Base-by-base conservation (phyloP, 2,113 vertebrate genomes). In the Leucoraja erinaceus region DNA sequence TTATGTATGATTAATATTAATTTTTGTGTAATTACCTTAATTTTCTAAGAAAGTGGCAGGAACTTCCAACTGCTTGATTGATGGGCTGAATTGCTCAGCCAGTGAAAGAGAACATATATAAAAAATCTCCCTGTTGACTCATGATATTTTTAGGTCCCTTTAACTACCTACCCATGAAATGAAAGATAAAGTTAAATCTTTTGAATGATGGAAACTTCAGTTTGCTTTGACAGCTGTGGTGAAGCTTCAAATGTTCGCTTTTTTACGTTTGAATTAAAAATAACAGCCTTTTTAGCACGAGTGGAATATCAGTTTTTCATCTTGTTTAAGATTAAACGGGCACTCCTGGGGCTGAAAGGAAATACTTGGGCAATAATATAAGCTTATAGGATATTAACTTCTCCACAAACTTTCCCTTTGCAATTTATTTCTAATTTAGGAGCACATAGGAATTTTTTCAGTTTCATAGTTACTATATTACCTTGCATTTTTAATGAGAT, bases 21-120 rank as follows among this genome's bases (percentile, higher is more conserved):
- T 97, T 96, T 96, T 95, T 96, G 94, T 95, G 95, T 97, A 97
- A 97, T 97, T 97, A 95, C 95, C 95, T 97, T 97, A 97, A 97
- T 97, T 96, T 91, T 96, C 95, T 94, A 95, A 95, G 94, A 96
- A 97, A 97, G 96, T 97, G 95, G 96, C 95, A 97, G 96, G 94
- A 96, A 96, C 96, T 96, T 96, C 96, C 96, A 96, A 96, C 96
- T 96, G 96, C 94, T 96, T 97, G 96, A 97, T 96, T 97, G 96
- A 97, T 97, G 95, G 96, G 94, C 95, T 95, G 90, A 70, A 54
- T 74, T 95, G 93, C 95, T 95, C 96, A 96, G 94, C 95, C 94
- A 95, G 94, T 95, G 95, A 97, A 96, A 95, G 94, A 97, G 95
- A 96, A 94, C 95, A 96, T 95, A 95, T 96, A 96, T 95, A 95